A percentile compares a stretch with the other conserved stretches of the same genome.
Evolutionary conservation across 30 jellyfish, hydroid and myxozoan species (phyloP).

Genomic region (Pseudorhiza aurosa): DNA sequence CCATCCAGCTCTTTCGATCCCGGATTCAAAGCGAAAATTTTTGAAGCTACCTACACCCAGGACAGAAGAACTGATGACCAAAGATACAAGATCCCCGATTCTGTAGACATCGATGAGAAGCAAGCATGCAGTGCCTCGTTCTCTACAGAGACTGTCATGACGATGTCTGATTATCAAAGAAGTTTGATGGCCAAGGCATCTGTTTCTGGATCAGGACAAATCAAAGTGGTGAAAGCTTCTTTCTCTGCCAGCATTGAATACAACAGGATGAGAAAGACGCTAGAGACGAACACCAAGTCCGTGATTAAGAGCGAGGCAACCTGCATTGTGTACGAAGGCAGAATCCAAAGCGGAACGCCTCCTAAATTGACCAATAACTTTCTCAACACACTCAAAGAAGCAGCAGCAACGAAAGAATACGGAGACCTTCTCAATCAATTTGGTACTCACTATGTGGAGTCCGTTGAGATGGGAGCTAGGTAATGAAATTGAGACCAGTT

Average conservation of each 20-base stretch:
- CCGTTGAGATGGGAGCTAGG: slow-evolving; percentile 46
- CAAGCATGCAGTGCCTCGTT: slow-evolving; percentile 24
- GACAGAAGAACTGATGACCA: slow-evolving; percentile 26
- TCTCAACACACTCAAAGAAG: not conserved
- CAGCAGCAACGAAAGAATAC: not conserved
- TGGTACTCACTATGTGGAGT: slow-evolving; percentile 29
- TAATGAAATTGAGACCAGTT: not conserved
- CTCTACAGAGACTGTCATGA: slow-evolving; percentile 32
- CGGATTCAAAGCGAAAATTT: slow-evolving; percentile 36
- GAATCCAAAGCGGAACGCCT: slow-evolving; percentile 35
- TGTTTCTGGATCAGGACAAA: slow-evolving; percentile 18
- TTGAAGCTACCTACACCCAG: slow-evolving; percentile 35
- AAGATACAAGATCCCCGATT: slow-evolving; percentile 31
- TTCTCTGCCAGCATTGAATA: slow-evolving; percentile 59
- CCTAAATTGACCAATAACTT: slow-evolving; percentile 35
- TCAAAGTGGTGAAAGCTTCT: slow-evolving; percentile 37
- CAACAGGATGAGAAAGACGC: slow-evolving; percentile 11
- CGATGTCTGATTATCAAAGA: slow-evolving; percentile 38
- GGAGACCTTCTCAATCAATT: slow-evolving; percentile 7
- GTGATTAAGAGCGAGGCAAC: slow-evolving; percentile 47
- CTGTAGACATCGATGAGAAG: slow-evolving; percentile 9
- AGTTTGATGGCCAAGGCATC: slow-evolving; percentile 33
- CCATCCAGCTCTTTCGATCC: slow-evolving; percentile 51
- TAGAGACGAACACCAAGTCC: slow-evolving; percentile 34
- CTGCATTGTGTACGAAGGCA: slow-evolving; percentile 37